These are phyloP conservation scores for Chloroclysta siterata DNA, from an alignment of 2,888 invertebrate species.

Conservation along the genomic window DNA sequence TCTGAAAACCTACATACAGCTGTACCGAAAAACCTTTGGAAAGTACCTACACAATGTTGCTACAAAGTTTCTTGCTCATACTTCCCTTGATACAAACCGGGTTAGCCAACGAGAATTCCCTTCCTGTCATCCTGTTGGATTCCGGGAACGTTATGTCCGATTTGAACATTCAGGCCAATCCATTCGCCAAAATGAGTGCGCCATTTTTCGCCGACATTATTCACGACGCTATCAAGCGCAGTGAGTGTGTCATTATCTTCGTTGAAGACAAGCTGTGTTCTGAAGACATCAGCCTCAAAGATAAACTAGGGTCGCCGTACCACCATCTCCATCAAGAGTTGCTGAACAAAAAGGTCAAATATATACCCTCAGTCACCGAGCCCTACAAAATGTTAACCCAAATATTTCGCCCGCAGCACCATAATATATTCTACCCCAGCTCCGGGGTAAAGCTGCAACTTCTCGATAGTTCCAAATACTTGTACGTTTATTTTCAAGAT, in stretches of 20 bases:
- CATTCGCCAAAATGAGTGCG: slow-evolving; percentile 53
- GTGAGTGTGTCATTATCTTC: slow-evolving; percentile 59
- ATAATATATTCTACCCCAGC: slow-evolving; percentile 53
- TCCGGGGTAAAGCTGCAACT: slow-evolving; percentile 47
- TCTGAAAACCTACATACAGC: not conserved
- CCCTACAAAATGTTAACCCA: slow-evolving; percentile 54
- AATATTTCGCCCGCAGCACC: slow-evolving; percentile 45
- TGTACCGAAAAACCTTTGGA: not conserved
- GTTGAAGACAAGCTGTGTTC: slow-evolving; percentile 60
- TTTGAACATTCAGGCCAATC: slow-evolving; percentile 50
- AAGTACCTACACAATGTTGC: slow-evolving; percentile 13
- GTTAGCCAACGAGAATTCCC: slow-evolving; percentile 37
- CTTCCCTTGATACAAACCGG: slow-evolving; percentile 26
- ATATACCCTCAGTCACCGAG: slow-evolving; percentile 57
- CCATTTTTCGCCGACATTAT: slow-evolving; percentile 54
- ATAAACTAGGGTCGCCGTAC: slow-evolving; percentile 59
- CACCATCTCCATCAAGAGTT: slow-evolving; percentile 50
- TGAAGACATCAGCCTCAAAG: slow-evolving; percentile 63
- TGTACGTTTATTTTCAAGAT: slow-evolving; percentile 65
- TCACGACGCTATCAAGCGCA: slow-evolving; percentile 46
- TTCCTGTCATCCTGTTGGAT: slow-evolving; percentile 66
- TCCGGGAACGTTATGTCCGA: slow-evolving; percentile 46
- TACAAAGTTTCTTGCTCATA: slow-evolving; percentile 11
- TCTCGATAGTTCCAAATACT: slow-evolving; percentile 50
- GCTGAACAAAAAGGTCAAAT: slow-evolving; percentile 52